Conservation (phyloP, 1,140 invertebrate species). For the Linepithema humile region DNA sequence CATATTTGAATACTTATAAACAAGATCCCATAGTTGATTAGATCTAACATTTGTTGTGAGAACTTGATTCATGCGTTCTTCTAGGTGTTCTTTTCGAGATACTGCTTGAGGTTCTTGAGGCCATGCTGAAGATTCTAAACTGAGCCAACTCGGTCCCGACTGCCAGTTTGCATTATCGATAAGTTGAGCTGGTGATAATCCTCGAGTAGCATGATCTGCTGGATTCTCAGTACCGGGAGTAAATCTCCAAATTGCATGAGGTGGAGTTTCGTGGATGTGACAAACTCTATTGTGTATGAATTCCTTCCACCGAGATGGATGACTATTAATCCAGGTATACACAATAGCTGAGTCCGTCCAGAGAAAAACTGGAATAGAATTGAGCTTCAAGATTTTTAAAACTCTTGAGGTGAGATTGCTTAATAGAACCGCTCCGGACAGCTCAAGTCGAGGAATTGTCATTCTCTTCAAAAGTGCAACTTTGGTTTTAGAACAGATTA, state of each 20-base stretch:
- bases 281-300: conserved; percentile 33
- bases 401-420: not conserved
- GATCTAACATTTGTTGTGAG: not conserved
- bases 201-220: not conserved
- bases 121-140: not conserved
- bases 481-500: not conserved
- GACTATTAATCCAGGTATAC: conserved; percentile 25
- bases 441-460: not conserved
- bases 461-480: not conserved
- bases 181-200: not conserved
- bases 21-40: not conserved
- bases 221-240: not conserved
- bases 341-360: conserved; percentile 11
- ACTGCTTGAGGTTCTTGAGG: not conserved
- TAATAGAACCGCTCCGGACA: not conserved
- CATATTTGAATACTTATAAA: not conserved
- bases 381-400: fast-evolving
- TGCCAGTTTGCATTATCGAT: not conserved
- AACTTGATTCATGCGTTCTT: not conserved
- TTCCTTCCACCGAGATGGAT: conserved; percentile 45
- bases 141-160: not conserved
- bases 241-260: not conserved
- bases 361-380: not conserved
- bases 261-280: not conserved
- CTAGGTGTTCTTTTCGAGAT: not conserved